Percentiles rank a stretch among this genome's conserved stretches.
Evolutionary conservation across 2,888 invertebrate genomes (phyloP).

Genomic region (Caenorhabditis afra): DNA sequence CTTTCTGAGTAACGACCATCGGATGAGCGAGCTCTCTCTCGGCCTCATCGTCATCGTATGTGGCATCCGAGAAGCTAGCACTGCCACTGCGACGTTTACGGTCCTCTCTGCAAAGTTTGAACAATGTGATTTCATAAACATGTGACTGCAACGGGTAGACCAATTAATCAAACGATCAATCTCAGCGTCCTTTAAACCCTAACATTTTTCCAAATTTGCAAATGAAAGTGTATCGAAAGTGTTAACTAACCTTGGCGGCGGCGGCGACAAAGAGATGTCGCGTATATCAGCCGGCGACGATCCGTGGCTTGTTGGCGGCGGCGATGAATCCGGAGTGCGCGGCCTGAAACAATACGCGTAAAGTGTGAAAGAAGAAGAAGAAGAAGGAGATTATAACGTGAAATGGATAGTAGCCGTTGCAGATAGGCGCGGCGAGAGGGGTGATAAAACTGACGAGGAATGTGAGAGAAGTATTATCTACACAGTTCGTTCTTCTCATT

Average conservation of each 20-base stretch:
- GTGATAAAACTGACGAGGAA: conserved; percentile 28
- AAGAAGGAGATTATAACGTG: conserved; percentile 7
- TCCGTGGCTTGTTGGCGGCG: background rate
- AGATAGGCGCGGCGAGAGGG: conserved; percentile 5
- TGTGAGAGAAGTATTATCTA: conserved; percentile 14
- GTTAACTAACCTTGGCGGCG: conserved; percentile 15
- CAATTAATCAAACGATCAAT: conserved; percentile 51
- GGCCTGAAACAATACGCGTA: conserved; percentile 40
- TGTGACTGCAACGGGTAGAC: conserved; percentile 29
- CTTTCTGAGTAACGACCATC: conserved; percentile 17
- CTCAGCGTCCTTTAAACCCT: conserved; percentile 3
- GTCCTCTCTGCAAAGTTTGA: conserved; percentile 40
- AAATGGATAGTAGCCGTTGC: conserved; percentile 48
- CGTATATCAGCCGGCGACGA: conserved; percentile 2
- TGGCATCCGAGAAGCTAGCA: background rate
- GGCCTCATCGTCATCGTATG: conserved; percentile 4
- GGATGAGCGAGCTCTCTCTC: conserved; percentile 35
- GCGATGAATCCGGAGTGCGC: conserved; percentile 12
- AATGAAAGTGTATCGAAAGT: background rate
- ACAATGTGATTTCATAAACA: conserved; percentile 26
- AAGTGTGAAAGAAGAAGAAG: conserved; percentile 9
- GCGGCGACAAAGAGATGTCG: conserved; percentile 3
- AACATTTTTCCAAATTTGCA: conserved; percentile 6
- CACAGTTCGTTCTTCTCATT: conserved; percentile 39
- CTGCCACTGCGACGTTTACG: conserved; percentile 7